Percentiles rank a stretch among this genome's conserved stretches.
These are phyloP conservation scores for Nasonovia ribisnigri DNA, from an alignment of 2,888 invertebrate genomes.

Conservation along the genomic window DNA sequence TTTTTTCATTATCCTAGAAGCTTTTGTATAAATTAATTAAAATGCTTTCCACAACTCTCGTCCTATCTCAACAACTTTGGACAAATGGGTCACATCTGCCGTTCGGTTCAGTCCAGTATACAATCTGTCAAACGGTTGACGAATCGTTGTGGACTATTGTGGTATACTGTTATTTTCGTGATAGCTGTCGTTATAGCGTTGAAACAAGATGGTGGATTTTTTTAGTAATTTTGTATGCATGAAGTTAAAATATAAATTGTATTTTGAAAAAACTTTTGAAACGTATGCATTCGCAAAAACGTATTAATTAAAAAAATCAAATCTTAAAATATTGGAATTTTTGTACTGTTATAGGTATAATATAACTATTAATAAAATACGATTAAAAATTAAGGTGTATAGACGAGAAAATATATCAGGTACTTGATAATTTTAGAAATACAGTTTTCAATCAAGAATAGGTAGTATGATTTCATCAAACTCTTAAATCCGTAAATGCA, in stretches of 20 bases:
- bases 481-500: not conserved
- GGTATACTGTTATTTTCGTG: not conserved
- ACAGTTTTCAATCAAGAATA: not conserved
- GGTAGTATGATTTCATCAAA: too few species aligned
- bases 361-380: not conserved
- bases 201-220: not conserved
- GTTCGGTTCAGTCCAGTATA: constrained; percentile 13
- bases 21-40: constrained; percentile 56
- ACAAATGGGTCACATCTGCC: constrained; percentile 56
- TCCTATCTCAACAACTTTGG: constrained; percentile 13
- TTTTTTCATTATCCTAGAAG: not conserved
- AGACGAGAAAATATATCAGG: not conserved
- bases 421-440: not conserved
- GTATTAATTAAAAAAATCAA: not conserved
- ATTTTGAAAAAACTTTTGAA: not conserved
- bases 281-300: not conserved
- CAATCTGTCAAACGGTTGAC: constrained; percentile 47
- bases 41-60: not conserved
- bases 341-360: not conserved
- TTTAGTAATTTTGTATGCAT: not conserved
- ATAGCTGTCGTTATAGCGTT: not conserved
- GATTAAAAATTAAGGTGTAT: not conserved
- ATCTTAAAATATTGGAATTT: not conserved
- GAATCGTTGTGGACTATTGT: constrained; percentile 24
- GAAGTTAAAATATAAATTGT: not conserved